These are phyloP conservation scores for Sinocyclocheilus anshuiensis DNA, from an alignment of 2,113 vertebrate species.

Conservation along the genomic window DNA sequence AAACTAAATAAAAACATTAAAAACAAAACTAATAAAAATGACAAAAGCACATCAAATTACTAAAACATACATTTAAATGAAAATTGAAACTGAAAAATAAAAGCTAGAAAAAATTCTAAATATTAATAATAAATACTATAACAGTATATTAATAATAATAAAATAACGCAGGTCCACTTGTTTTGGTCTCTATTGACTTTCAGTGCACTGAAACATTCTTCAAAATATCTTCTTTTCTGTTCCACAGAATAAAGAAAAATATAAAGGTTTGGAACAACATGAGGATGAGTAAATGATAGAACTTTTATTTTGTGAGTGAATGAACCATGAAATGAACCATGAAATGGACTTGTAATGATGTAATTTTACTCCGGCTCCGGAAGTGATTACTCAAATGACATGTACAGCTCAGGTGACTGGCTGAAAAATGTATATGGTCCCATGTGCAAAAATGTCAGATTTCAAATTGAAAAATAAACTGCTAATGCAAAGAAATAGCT, in stretches of 20 bases:
- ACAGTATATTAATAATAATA: not conserved
- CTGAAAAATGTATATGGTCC: not conserved
- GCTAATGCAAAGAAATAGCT: not conserved
- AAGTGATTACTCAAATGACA: not conserved
- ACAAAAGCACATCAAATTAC: not conserved
- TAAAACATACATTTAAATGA: not conserved
- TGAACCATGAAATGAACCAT: no score
- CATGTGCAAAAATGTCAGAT: not conserved
- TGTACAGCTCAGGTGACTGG: not conserved
- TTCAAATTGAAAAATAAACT: not conserved
- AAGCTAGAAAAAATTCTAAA: no score
- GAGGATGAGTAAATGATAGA: no score
- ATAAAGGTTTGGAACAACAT: no score
- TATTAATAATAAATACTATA: no score
- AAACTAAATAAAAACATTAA: not conserved
- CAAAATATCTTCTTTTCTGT: no score
- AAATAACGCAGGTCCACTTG: not conserved
- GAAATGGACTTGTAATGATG: not conserved
- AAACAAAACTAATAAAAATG: not conserved
- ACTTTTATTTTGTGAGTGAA: not conserved
- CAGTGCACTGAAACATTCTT: no score
- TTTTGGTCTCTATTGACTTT: no score
- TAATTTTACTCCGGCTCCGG: not conserved
- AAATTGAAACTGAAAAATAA: not conserved
- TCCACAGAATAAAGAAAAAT: not conserved